These are phyloP conservation scores for Zaprionus taronus DNA, from an alignment of 1,140 invertebrate genomes.

Conservation along the genomic window DNA sequence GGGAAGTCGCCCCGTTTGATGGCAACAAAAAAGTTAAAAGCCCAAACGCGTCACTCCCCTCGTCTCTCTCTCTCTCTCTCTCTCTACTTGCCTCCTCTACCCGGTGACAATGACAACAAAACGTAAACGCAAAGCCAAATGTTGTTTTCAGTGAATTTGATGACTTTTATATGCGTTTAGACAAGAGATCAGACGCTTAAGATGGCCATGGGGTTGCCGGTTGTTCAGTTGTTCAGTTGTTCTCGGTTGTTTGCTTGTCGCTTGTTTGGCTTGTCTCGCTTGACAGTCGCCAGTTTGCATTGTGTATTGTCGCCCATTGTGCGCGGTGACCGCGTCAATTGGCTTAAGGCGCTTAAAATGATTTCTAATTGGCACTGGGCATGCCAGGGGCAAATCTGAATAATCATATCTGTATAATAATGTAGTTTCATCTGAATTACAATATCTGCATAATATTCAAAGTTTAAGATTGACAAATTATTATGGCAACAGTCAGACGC, in stretches of 20 bases:
- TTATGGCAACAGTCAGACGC: neutral
- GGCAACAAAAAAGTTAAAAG: slow-evolving; percentile 76
- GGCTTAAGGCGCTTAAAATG: slow-evolving; percentile 77
- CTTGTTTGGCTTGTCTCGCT: slow-evolving; percentile 23
- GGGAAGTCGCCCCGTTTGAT: neutral
- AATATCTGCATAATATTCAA: slow-evolving; percentile 1
- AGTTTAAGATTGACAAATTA: neutral
- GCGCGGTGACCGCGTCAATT: slow-evolving; percentile 66
- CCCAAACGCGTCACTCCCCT: slow-evolving; percentile 52
- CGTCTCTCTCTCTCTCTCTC: neutral
- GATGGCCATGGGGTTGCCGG: slow-evolving; percentile 75
- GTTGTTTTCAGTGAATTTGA: slow-evolving; percentile 84
- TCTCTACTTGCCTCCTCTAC: neutral
- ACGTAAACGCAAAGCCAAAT: slow-evolving; percentile 80
- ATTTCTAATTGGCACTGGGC: slow-evolving; percentile 72
- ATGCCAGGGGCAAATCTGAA: slow-evolving; percentile 1
- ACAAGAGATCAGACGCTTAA: slow-evolving; percentile 83
- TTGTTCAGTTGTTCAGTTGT: neutral
- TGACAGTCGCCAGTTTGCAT: slow-evolving; percentile 9
- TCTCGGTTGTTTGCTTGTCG: slow-evolving; percentile 24
- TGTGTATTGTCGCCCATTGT: slow-evolving; percentile 20
- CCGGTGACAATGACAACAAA: slow-evolving; percentile 77
- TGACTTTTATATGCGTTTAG: slow-evolving; percentile 81
- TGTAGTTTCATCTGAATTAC: neutral
- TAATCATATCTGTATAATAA: slow-evolving; percentile 6